These are phyloP conservation scores for Pungitius pungitius DNA, from an alignment of 2,113 vertebrate species.

Conservation along the genomic window DNA sequence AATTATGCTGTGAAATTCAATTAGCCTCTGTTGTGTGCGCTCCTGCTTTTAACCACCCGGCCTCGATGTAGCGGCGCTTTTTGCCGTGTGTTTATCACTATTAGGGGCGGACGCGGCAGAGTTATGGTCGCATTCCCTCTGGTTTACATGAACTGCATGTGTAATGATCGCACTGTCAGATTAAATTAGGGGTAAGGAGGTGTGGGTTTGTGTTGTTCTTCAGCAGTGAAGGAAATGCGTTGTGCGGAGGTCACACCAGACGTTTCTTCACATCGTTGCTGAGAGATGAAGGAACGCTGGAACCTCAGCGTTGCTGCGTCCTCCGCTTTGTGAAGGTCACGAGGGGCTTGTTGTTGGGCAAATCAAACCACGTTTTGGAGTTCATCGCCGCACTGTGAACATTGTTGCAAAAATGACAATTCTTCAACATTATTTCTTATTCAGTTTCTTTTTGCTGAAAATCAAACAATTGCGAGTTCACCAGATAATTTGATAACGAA, in stretches of 20 bases:
- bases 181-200: conserved; percentile 32
- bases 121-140: conserved; percentile 21
- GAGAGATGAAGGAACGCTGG: conserved; percentile 11
- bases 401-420: no score
- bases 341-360: not conserved
- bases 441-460: not conserved
- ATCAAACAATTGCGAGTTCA: not conserved
- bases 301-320: conserved; percentile 1
- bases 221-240: not conserved
- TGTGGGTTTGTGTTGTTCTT: conserved; percentile 5
- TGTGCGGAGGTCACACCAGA: no score
- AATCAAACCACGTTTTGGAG: no score
- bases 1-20: conserved; percentile 71
- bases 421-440: not conserved
- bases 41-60: conserved; percentile 43
- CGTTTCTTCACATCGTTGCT: conserved; percentile 14
- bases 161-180: conserved; percentile 24
- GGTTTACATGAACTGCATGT: conserved; percentile 24
- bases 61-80: conserved; percentile 55
- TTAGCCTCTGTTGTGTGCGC: conserved; percentile 50
- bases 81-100: conserved; percentile 39
- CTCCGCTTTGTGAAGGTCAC: not conserved
- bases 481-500: not conserved
- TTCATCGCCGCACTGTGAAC: no score
- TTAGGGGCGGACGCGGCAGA: conserved; percentile 27